These are phyloP conservation scores for Carassius gibelio DNA, from an alignment of 2,113 vertebrate species.

Conservation along the genomic window DNA sequence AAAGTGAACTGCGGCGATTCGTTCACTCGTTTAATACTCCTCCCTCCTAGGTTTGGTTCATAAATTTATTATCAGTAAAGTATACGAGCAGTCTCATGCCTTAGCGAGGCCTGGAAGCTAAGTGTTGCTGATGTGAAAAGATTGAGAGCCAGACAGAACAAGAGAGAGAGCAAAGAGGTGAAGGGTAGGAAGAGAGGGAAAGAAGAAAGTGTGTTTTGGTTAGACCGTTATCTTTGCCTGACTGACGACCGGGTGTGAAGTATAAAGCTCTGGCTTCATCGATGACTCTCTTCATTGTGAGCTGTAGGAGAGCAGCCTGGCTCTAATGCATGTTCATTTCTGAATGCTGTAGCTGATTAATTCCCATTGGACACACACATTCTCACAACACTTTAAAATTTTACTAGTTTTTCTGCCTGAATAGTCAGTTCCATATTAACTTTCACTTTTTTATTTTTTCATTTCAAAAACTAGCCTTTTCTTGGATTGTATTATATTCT, in stretches of 20 bases:
- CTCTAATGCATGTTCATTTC: slow-evolving; percentile 78
- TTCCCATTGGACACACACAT: slow-evolving; percentile 67
- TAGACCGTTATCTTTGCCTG: slow-evolving; percentile 56
- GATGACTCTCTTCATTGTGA: slow-evolving; percentile 67
- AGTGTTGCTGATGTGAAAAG: slow-evolving; percentile 60
- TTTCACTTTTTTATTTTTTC: background rate
- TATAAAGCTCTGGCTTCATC: slow-evolving; percentile 70
- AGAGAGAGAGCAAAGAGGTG: slow-evolving; percentile 37
- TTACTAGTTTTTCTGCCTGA: slow-evolving; percentile 66
- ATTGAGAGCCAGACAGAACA: slow-evolving; percentile 53
- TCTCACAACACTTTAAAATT: slow-evolving; percentile 75
- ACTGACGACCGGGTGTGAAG: slow-evolving; percentile 54
- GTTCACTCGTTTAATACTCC: slow-evolving; percentile 73
- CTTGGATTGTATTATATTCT: too few species aligned
- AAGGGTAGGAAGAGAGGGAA: slow-evolving; percentile 19
- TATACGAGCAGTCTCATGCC: slow-evolving; percentile 69
- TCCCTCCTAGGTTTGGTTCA: slow-evolving; percentile 71
- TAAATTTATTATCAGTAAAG: slow-evolving; percentile 79
- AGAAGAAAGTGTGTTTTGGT: slow-evolving; percentile 42
- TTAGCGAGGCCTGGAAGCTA: slow-evolving; percentile 66
- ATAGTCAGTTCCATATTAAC: slow-evolving; percentile 51
- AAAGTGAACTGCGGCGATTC: slow-evolving; percentile 71
- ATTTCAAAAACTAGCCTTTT: background rate
- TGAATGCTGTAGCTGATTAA: slow-evolving; percentile 77
- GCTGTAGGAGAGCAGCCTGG: slow-evolving; percentile 65